These are phyloP conservation scores for Rapana venosa DNA, from an alignment of 2,888 invertebrate species.

Conservation along the genomic window DNA sequence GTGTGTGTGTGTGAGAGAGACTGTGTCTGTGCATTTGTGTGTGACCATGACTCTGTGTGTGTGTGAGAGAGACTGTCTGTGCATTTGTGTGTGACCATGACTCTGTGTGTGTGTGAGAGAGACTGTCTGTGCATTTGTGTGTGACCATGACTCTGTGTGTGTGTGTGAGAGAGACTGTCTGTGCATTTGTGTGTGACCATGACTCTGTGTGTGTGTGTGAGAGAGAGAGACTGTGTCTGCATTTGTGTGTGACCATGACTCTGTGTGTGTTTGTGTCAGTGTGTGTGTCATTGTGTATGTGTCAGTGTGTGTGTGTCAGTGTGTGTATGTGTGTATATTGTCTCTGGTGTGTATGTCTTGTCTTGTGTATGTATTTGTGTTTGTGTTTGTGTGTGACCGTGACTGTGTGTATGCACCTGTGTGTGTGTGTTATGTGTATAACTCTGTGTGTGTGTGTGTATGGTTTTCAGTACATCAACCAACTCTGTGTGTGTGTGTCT, in stretches of 20 bases:
- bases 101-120: not conserved
- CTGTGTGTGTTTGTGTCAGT: not conserved
- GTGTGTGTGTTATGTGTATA: not conserved
- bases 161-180: not conserved
- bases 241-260: conserved; percentile 45
- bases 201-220: not conserved
- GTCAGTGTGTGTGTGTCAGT: conserved; percentile 72
- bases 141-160: too few relatives aligned
- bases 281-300: not conserved
- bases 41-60: not conserved
- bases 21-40: too few relatives aligned
- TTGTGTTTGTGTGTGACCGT: too few relatives aligned
- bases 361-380: not conserved
- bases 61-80: too few relatives aligned
- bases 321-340: not conserved
- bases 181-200: conserved; percentile 47
- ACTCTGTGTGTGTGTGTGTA: not conserved
- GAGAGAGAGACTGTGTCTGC: not conserved
- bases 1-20: not conserved
- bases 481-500: not conserved
- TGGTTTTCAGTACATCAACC: too few relatives aligned
- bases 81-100: not conserved
- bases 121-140: too few relatives aligned
- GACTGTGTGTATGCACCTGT: not conserved
- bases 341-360: too few relatives aligned